A percentile compares a stretch with the other conserved stretches of the same genome.
phyloP scores from a whole-genome alignment of 2,113 vertebrate genomes.

The Nibea coibor region DNA sequence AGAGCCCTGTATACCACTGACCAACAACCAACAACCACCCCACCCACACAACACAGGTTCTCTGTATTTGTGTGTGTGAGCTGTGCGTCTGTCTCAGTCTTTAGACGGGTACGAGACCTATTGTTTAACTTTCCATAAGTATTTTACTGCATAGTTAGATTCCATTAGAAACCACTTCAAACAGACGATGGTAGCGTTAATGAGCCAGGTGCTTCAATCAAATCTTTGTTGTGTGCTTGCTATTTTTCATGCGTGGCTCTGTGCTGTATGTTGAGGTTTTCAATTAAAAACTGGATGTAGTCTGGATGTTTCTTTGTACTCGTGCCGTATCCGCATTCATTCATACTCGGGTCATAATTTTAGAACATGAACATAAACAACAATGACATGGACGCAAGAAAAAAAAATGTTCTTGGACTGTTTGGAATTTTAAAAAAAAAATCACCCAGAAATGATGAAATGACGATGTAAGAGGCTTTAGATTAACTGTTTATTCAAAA shows the following conservation, averaged over 20 bases:
- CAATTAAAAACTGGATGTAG: no score
- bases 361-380: neutral
- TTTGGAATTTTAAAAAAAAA: neutral
- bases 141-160: neutral
- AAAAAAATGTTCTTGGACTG: neutral
- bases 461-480: conserved; percentile 55
- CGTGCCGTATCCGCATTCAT: no score
- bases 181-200: neutral
- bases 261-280: neutral
- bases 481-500: conserved; percentile 47
- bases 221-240: neutral
- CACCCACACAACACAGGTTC: conserved; percentile 55
- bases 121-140: neutral
- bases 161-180: neutral
- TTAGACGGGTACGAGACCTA: neutral
- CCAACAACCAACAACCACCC: conserved; percentile 56
- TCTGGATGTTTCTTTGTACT: no score
- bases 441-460: conserved; percentile 38
- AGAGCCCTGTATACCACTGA: conserved; percentile 59
- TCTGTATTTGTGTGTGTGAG: conserved; percentile 13
- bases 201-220: neutral
- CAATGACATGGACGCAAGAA: conserved; percentile 14
- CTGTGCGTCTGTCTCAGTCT: neutral
- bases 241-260: neutral
- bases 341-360: neutral